A percentile compares a stretch with the other conserved stretches of the same genome.
phyloP scores from a whole-genome alignment of 2,888 invertebrate genomes.

The Dyspetes luteomarginatus region DNA sequence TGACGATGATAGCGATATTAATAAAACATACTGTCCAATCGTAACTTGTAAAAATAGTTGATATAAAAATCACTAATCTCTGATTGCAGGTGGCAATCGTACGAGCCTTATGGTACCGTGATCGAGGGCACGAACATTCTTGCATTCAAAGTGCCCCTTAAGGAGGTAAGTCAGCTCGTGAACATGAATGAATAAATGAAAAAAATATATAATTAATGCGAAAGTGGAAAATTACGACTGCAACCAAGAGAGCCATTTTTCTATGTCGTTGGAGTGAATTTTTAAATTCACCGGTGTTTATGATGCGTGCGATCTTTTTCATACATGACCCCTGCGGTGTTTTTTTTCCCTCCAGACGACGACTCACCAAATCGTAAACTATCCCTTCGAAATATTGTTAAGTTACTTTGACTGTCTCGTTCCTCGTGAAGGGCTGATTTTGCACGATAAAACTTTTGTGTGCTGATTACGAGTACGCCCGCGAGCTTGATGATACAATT shows the following conservation, averaged over 20 bases:
- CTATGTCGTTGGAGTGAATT: not conserved
- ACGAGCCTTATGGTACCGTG: constrained; percentile 86
- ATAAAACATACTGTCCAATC: too few species aligned
- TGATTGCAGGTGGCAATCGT: constrained; percentile 87
- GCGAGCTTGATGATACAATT: constrained; percentile 22
- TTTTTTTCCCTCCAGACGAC: constrained; percentile 32
- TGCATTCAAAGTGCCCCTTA: constrained; percentile 90
- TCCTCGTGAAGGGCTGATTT: constrained; percentile 15
- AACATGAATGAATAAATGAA: constrained; percentile 23
- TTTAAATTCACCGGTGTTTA: not conserved
- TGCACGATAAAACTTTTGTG: constrained; percentile 12
- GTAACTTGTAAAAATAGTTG: not conserved
- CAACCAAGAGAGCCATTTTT: constrained; percentile 5
- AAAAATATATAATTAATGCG: constrained; percentile 22
- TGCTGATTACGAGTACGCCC: not conserved
- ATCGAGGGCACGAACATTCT: constrained; percentile 89
- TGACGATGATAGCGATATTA: too few species aligned
- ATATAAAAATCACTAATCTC: constrained; percentile 1
- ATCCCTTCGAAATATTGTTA: constrained; percentile 40
- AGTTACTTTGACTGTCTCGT: constrained; percentile 33
- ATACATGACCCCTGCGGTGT: constrained; percentile 59
- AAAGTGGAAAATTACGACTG: constrained; percentile 27
- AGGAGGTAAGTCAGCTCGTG: constrained; percentile 82
- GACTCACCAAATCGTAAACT: constrained; percentile 55
- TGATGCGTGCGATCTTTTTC: constrained; percentile 53